These are phyloP conservation scores for Tapirus terrestris DNA, from an alignment of 2,113 vertebrate species.

Conservation along the genomic window DNA sequence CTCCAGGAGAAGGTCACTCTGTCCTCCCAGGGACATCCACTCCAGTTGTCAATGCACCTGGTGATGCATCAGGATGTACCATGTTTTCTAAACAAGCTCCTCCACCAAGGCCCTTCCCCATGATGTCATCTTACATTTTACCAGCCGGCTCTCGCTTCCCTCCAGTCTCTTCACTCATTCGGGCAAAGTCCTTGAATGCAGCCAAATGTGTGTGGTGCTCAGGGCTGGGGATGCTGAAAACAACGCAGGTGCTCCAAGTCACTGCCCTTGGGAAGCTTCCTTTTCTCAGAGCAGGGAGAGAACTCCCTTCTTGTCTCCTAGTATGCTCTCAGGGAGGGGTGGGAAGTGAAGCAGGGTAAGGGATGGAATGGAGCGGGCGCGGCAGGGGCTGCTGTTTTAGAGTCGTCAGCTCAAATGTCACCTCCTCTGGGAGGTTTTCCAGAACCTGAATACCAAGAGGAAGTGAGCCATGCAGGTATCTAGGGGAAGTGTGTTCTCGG, in stretches of 20 bases:
- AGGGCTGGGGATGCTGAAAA: not conserved
- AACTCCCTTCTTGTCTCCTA: too few species aligned
- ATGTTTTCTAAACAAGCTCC: not conserved
- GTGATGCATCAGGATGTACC: rapidly evolving
- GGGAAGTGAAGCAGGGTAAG: too few species aligned
- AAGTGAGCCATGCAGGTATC: not conserved
- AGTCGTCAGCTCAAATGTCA: not conserved
- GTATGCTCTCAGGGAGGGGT: too few species aligned
- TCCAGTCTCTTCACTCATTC: not conserved
- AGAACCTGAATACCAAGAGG: not conserved
- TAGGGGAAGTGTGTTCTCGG: not conserved
- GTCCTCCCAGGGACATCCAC: not conserved
- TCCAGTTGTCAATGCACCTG: not conserved
- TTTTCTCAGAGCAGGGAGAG: too few species aligned
- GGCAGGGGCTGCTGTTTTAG: too few species aligned
- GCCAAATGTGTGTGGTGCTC: not conserved
- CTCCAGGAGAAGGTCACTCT: not conserved
- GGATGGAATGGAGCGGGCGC: too few species aligned
- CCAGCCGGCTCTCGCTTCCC: not conserved
- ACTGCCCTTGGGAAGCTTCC: not conserved
- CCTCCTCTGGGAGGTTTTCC: not conserved
- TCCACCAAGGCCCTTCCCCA: not conserved
- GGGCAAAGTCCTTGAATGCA: not conserved
- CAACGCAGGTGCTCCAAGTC: too few species aligned
- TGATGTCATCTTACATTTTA: rapidly evolving